Evolutionary conservation across 2,797 vertebrate species (phyloP).

Genomic region (Chelonia mydas): DNA sequence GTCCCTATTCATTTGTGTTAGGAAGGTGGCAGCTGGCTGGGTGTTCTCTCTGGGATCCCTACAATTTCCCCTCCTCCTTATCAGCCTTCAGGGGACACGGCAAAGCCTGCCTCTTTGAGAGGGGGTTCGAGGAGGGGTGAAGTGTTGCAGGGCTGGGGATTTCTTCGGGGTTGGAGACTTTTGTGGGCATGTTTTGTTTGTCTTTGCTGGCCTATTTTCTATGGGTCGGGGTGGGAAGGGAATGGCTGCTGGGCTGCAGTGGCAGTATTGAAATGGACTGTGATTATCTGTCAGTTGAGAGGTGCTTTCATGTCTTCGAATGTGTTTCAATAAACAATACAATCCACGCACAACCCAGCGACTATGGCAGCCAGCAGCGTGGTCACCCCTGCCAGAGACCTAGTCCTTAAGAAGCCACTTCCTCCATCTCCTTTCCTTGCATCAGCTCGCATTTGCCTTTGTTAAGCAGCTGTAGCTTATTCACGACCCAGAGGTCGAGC

Average conservation of each 20-base stretch:
- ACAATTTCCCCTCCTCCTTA: not conserved
- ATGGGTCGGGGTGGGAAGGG: not conserved
- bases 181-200: not conserved
- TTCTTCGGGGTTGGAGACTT: not conserved
- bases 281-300: not conserved
- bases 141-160: not conserved
- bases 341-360: not conserved
- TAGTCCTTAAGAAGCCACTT: not conserved
- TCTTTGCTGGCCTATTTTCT: not conserved
- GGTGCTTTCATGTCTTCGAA: too few species aligned
- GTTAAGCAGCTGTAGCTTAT: not conserved
- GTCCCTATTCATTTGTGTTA: not conserved
- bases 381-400: too few species aligned
- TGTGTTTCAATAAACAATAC: not conserved
- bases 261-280: not conserved
- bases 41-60: not conserved
- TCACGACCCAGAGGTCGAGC: not conserved
- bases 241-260: not conserved
- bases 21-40: not conserved
- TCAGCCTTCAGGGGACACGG: not conserved
- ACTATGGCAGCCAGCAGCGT: too few species aligned
- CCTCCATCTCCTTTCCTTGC: not conserved
- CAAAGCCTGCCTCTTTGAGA: not conserved
- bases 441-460: not conserved
- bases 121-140: not conserved